These are phyloP conservation scores for Plebejus melissa DNA, from an alignment of 2,888 invertebrate species.

Conservation along the genomic window DNA sequence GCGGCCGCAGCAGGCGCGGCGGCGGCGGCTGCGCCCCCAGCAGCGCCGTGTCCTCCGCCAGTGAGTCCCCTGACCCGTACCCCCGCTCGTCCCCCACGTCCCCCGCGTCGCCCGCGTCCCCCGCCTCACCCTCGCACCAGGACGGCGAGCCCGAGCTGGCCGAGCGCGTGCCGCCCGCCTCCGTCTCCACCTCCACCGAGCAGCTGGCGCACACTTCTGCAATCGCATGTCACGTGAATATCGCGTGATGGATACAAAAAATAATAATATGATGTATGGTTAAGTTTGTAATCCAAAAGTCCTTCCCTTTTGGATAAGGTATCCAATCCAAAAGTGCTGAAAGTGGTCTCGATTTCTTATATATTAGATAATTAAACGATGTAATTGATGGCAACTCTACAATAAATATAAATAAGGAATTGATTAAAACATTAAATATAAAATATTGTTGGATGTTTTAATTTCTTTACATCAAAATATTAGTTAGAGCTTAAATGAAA, in stretches of 20 bases:
- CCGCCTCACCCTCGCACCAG: conserved; percentile 77
- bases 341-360: not conserved
- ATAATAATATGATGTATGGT: not conserved
- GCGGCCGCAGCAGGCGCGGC: conserved; percentile 54
- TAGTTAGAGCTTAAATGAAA: too few species aligned
- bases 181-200: conserved; percentile 68
- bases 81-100: conserved; percentile 75
- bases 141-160: conserved; percentile 73
- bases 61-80: conserved; percentile 75
- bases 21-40: conserved; percentile 53
- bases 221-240: conserved; percentile 40
- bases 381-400: too few species aligned
- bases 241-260: not conserved
- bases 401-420: too few species aligned
- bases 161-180: conserved; percentile 59
- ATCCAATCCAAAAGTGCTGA: not conserved
- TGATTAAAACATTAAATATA: too few species aligned
- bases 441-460: too few species aligned
- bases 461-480: too few species aligned
- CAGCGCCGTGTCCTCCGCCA: conserved; percentile 71
- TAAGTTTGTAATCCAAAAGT: not conserved
- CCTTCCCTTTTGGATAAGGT: not conserved
- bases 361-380: too few species aligned
- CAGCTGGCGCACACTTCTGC: conserved; percentile 71
- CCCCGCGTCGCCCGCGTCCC: conserved; percentile 72